Conservation (phyloP, 2,113 vertebrate species). For the Procavia capensis region DNA sequence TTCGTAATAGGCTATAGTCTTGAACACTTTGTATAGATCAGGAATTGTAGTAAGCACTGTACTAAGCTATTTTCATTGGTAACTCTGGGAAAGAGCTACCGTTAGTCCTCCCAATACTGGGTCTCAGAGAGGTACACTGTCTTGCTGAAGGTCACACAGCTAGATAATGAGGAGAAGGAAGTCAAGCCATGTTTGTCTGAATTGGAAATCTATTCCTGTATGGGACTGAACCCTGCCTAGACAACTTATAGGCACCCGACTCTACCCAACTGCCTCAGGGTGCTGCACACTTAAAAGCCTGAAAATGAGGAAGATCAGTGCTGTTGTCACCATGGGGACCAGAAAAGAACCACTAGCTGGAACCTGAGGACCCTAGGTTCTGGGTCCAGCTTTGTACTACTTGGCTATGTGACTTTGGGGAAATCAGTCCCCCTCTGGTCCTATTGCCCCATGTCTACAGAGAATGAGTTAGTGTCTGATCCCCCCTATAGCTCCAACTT, state of each 20-base stretch:
- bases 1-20: not conserved
- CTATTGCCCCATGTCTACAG: not conserved
- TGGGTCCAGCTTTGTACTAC: not conserved
- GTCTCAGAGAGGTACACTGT: not conserved
- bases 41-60: not conserved
- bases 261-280: not conserved
- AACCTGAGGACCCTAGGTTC: not conserved
- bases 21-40: not conserved
- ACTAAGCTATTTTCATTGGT: not conserved
- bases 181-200: not conserved
- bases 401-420: not conserved
- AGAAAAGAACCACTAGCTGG: not conserved
- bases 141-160: slow-evolving; percentile 25
- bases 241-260: not conserved
- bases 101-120: not conserved
- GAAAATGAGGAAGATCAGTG: not conserved
- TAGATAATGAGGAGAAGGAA: not conserved
- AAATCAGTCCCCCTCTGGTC: not conserved
- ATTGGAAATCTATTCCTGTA: not conserved
- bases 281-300: not conserved
- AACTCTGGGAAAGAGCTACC: not conserved
- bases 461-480: not conserved
- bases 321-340: not conserved
- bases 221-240: not conserved
- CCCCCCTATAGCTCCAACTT: not conserved